Conservation (phyloP, 2,113 vertebrate genomes). For the Setophaga petechia region DNA sequence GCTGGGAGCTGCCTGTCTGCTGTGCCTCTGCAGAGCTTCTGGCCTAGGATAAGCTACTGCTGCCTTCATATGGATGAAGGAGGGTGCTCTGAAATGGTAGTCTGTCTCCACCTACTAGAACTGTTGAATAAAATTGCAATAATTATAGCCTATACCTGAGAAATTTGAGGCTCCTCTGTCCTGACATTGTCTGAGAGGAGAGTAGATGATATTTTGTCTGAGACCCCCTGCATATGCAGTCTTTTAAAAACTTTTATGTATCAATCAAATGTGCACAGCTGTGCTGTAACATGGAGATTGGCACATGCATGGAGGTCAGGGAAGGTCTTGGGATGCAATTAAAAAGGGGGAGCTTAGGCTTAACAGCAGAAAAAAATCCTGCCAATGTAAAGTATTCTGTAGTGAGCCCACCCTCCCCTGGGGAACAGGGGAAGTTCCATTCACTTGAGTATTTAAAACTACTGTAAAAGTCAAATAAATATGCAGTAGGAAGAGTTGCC, state of each 20-base stretch:
- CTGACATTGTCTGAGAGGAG: neutral
- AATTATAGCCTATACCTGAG: neutral
- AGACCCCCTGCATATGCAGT: neutral
- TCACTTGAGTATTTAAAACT: neutral
- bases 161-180: neutral
- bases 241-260: neutral
- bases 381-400: neutral
- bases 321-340: neutral
- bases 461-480: conserved; percentile 15
- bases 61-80: neutral
- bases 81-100: neutral
- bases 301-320: neutral
- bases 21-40: neutral
- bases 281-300: neutral
- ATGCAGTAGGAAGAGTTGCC: neutral
- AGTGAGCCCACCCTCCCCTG: neutral
- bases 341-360: neutral
- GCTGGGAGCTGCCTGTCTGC: neutral
- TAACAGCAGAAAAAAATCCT: neutral
- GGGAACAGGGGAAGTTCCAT: neutral
- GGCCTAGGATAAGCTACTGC: neutral
- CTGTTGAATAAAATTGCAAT: neutral
- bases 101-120: neutral
- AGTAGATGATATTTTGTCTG: neutral
- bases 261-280: neutral